Base-by-base conservation (phyloP, 2,113 vertebrate species). In the Circaetus gallicus region DNA sequence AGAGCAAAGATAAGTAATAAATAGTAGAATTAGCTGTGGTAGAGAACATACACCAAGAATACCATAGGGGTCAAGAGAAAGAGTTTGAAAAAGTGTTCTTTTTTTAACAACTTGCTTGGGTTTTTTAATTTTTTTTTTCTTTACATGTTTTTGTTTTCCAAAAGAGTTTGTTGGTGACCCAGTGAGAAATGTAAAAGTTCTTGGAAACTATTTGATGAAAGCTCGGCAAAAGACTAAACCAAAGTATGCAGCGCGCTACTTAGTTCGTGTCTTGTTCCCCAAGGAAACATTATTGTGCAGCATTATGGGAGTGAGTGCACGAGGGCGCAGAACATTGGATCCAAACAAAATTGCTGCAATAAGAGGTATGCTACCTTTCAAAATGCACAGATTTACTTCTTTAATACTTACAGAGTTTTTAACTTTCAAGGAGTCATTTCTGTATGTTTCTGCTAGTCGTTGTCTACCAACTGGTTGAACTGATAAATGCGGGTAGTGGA, bases 321-420 rank as follows among this genome's bases (percentile, higher is more conserved):
- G 94, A 73, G 95, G 93, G 40, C 86, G 92, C 20, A 97, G 96
- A 53, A 95, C 89, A 2, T 15, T 99, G 58, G 98, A 99, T 92
- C 96, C 96, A n/a, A 98, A 99, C 90, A 98, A 98, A 93, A 78
- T 98, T 43, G 94, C 95, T 83, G 98, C 98, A 52, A 82, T 99
- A 91, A 98, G 98, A 98, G 98, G 98, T 98, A 94, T 71, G 95
- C 31, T 36, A 29, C 79, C 19, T 87, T 80, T 65, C 36, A 40
- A 85, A 91, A 73, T 42, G 13, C 7, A 16, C 12, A 16, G 20
- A 11, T 67, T 50, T 63, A 13, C 31, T 67, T 38, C 20, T 63
- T 72, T 29, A 58, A 18, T 53, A n/a, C 21, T 61, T 76, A 21
- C 1, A 0, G 36, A 26, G 21, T 52, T 65, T 70, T 86, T 38